phyloP scores from a whole-genome alignment of 2,888 invertebrate genomes.

The Hemicrepidius hirtus region DNA sequence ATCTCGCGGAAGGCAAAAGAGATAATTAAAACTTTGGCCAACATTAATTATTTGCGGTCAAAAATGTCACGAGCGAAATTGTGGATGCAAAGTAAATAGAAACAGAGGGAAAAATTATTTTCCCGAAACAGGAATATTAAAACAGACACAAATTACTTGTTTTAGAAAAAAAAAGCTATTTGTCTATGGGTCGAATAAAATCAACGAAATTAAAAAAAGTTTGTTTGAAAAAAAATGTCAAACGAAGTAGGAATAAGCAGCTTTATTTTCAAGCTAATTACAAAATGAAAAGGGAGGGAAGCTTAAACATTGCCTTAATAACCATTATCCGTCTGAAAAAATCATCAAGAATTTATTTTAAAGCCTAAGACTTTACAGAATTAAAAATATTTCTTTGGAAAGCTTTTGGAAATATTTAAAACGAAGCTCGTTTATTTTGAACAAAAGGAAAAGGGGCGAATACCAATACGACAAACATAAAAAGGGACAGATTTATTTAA shows the following conservation, averaged over 20 bases:
- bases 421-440: too few relatives aligned
- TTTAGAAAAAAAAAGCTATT: too few relatives aligned
- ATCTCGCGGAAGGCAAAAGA: neutral
- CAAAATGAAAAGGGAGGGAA: neutral
- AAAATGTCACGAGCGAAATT: conserved; percentile 7
- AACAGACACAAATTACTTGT: too few relatives aligned
- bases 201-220: neutral
- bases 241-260: neutral
- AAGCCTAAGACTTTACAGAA: neutral
- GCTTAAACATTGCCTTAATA: neutral
- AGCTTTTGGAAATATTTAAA: neutral
- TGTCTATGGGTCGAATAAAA: too few relatives aligned
- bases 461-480: too few relatives aligned
- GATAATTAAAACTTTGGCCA: conserved; percentile 34
- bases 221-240: neutral
- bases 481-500: too few relatives aligned
- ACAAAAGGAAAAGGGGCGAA: too few relatives aligned
- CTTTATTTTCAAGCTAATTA: neutral
- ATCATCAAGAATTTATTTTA: neutral
- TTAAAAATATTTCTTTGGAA: neutral
- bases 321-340: neutral
- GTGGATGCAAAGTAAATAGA: neutral
- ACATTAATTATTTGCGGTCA: conserved; percentile 30
- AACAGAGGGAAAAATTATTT: neutral
- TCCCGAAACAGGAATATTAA: too few relatives aligned